Conservation (phyloP, 1,140 invertebrate species). For the Drosophila grimshawi region DNA sequence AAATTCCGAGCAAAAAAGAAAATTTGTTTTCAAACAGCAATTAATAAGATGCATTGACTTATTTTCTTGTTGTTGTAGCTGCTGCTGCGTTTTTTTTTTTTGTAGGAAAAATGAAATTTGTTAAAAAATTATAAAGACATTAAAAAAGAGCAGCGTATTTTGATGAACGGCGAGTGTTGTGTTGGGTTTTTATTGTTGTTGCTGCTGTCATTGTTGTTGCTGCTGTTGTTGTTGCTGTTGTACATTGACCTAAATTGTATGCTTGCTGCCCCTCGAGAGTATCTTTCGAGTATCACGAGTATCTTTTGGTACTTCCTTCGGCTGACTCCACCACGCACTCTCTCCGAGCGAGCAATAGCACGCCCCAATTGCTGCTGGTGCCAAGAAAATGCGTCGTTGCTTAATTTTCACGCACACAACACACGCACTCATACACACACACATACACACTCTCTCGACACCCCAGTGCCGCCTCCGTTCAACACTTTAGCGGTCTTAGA, state of each 20-base stretch:
- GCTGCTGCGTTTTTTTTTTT: slow-evolving; percentile 1
- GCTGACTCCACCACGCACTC: slow-evolving; percentile 29
- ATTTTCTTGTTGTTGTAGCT: background rate
- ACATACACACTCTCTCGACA: background rate
- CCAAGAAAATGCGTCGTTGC: slow-evolving; percentile 81
- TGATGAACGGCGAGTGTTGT: slow-evolving; percentile 48
- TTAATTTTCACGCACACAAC: slow-evolving; percentile 62
- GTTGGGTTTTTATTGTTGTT: slow-evolving; percentile 8
- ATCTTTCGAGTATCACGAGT: background rate
- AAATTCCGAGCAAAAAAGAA: slow-evolving; percentile 5
- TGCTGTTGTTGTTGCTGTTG: slow-evolving; percentile 5
- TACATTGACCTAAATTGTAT: slow-evolving; percentile 49
- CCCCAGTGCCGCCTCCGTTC: slow-evolving; percentile 6
- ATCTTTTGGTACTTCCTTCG: slow-evolving; percentile 37
- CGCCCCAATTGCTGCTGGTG: slow-evolving; percentile 70
- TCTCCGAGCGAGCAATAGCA: slow-evolving; percentile 37
- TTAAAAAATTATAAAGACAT: slow-evolving; percentile 66
- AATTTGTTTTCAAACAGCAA: slow-evolving; percentile 43
- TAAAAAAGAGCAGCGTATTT: slow-evolving; percentile 49
- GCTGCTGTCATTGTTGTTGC: slow-evolving; percentile 21
- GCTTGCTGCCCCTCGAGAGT: slow-evolving; percentile 6
- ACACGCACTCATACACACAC: slow-evolving; percentile 10
- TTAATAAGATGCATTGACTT: slow-evolving; percentile 47
- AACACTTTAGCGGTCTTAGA: slow-evolving; percentile 36
- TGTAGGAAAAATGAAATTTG: slow-evolving; percentile 46